Evolutionary conservation across 2,797 vertebrate species (phyloP).

Genomic region (Falco rusticolus): DNA sequence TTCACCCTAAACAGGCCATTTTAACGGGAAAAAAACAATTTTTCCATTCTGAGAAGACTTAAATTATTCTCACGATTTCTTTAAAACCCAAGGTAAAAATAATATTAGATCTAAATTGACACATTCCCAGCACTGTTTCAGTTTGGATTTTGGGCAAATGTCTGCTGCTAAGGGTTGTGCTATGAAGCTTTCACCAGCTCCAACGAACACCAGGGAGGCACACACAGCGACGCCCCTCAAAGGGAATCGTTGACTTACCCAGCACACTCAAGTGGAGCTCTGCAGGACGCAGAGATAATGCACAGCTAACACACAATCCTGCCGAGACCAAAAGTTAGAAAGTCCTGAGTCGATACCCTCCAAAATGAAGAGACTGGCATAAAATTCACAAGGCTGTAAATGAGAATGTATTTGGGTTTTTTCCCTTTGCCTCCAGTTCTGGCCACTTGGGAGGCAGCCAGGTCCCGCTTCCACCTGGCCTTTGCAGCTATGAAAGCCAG

Average conservation of each 20-base stretch:
- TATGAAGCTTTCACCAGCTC: not conserved
- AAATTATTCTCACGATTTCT: not conserved
- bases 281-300: not conserved
- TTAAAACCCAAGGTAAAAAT: not conserved
- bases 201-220: not conserved
- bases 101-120: not conserved
- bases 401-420: not conserved
- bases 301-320: not conserved
- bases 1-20: not conserved
- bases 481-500: slow-evolving; percentile 10
- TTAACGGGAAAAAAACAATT: not conserved
- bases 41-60: not conserved
- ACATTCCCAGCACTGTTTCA: not conserved
- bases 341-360: not conserved
- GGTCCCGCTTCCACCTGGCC: not conserved
- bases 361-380: not conserved
- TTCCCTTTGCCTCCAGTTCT: not conserved
- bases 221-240: not conserved
- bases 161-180: not conserved
- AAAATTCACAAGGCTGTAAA: not conserved
- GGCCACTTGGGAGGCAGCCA: slow-evolving; percentile 37
- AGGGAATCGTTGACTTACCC: not conserved
- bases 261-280: not conserved
- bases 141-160: not conserved
- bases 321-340: not conserved